Evolutionary conservation across 2,113 vertebrate genomes (phyloP), one percentile per base, ranked within the genome.

Genomic region (Pongo abelii): DNA sequence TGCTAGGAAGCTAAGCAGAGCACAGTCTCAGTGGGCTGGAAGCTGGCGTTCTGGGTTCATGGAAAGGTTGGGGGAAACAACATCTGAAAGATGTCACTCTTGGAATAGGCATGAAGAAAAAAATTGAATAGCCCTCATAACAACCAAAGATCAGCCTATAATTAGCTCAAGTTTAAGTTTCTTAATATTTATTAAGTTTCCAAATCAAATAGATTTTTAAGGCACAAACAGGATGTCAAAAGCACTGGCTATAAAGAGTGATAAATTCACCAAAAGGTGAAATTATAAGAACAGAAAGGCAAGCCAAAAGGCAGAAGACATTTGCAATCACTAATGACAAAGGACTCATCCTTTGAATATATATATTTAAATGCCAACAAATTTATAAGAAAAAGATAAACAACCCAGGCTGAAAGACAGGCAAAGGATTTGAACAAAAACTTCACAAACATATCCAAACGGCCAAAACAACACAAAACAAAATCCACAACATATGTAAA

Each of bases 111-210:
- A 48, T 0, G 20, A 40, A 27, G 57, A 69, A 67, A 57, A 57
- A 93, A 77, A 74, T 0, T 18, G 40, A 91, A 92, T 16, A n/a
- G 67, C 1, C 13, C 69, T 79, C 64, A 6, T 5, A 78, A 79
- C 23, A 72, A 46, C 4, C 61, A 80, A 55, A 83, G 11, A 61
- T 27, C 61, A 48, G 64, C 35, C 83, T 93, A 43, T 25, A 79
- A 52, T 86, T 32, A 55, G 72, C 61, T 97, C 52, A 77, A 17
- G 32, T 85, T 50, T 74, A 64, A 55, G 38, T 70, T 93, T 75
- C 79, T 89, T 40, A 46, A 84, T 52, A 70, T 79, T 94, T 86
- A 92, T 11, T 32, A 80, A 83, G 69, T 89, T 75, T 96, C 75
- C 20, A 72, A 84, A 78, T 52, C 35, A 64, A 78, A 69, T 86